Percentiles rank a stretch among this genome's conserved stretches.
phyloP scores from a whole-genome alignment of 2,888 invertebrate species.

The Metopia argyrocephala region DNA sequence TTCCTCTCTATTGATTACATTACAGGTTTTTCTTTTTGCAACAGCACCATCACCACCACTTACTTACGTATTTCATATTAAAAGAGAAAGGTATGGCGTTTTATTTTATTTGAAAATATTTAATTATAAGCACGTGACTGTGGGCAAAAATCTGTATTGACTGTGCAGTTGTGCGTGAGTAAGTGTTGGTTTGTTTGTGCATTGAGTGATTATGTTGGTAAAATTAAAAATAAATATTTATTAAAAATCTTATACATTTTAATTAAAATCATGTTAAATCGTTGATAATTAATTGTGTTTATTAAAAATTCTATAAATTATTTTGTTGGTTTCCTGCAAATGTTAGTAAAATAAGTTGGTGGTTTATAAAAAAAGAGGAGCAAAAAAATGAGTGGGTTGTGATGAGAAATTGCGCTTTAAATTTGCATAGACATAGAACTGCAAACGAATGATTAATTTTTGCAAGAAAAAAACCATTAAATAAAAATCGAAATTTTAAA shows the following conservation, averaged over 20 bases:
- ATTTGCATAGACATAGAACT: too few relatives aligned
- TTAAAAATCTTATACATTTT: conserved; percentile 45
- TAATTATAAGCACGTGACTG: conserved; percentile 62
- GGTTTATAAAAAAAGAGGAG: background rate
- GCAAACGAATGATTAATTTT: too few relatives aligned
- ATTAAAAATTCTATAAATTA: background rate
- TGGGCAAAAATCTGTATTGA: conserved; percentile 26
- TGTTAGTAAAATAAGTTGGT: background rate
- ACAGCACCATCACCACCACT: too few relatives aligned
- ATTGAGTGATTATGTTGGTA: conserved; percentile 50
- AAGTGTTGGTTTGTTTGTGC: conserved; percentile 33
- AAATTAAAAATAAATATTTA: conserved; percentile 63
- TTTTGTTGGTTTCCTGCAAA: background rate
- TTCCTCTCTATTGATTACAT: background rate
- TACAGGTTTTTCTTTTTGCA: background rate
- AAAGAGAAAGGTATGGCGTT: background rate
- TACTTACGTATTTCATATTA: background rate
- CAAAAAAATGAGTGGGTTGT: background rate
- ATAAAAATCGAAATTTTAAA: too few relatives aligned
- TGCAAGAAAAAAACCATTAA: too few relatives aligned
- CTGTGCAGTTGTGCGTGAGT: background rate
- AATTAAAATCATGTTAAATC: conserved; percentile 55
- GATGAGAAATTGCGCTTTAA: background rate
- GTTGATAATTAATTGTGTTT: conserved; percentile 31
- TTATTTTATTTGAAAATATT: conserved; percentile 42